These are phyloP conservation scores for Boloria selene DNA, from an alignment of 2,888 invertebrate species.

Conservation along the genomic window DNA sequence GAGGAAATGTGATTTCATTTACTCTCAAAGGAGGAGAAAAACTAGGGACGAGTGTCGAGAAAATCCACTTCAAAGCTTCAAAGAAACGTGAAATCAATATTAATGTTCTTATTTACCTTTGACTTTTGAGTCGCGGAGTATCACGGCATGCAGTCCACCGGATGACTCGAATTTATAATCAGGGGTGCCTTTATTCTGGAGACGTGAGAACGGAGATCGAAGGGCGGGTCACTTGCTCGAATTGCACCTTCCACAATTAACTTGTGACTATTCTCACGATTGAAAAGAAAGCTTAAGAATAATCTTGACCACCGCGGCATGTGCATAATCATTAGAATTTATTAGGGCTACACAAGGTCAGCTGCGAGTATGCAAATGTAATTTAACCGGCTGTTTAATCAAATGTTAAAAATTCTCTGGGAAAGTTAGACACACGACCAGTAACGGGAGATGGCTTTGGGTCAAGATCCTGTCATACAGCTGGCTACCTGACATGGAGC, in stretches of 20 bases:
- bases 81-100: slow-evolving; percentile 76
- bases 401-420: slow-evolving; percentile 55
- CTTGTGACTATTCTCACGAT: slow-evolving; percentile 69
- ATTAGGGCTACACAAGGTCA: slow-evolving; percentile 73
- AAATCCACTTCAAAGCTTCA: slow-evolving; percentile 70
- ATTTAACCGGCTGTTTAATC: slow-evolving; percentile 61
- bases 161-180: slow-evolving; percentile 75
- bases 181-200: slow-evolving; percentile 65
- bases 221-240: slow-evolving; percentile 75
- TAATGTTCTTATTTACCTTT: slow-evolving; percentile 79
- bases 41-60: slow-evolving; percentile 59
- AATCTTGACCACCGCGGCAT: slow-evolving; percentile 62
- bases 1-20: slow-evolving; percentile 44
- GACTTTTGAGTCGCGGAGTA: slow-evolving; percentile 60
- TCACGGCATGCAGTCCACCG: slow-evolving; percentile 60
- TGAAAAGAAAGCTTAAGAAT: slow-evolving; percentile 61
- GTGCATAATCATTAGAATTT: slow-evolving; percentile 74
- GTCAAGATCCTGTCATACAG: slow-evolving; percentile 50
- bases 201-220: slow-evolving; percentile 74
- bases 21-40: slow-evolving; percentile 66
- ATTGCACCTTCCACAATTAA: slow-evolving; percentile 67
- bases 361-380: slow-evolving; percentile 67
- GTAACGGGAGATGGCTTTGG: slow-evolving; percentile 51
- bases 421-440: slow-evolving; percentile 55
- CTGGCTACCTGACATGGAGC: slow-evolving; percentile 69